Conservation (phyloP, 35 echinoderm and acorn worm species). For the Apostichopus japonicus region DNA sequence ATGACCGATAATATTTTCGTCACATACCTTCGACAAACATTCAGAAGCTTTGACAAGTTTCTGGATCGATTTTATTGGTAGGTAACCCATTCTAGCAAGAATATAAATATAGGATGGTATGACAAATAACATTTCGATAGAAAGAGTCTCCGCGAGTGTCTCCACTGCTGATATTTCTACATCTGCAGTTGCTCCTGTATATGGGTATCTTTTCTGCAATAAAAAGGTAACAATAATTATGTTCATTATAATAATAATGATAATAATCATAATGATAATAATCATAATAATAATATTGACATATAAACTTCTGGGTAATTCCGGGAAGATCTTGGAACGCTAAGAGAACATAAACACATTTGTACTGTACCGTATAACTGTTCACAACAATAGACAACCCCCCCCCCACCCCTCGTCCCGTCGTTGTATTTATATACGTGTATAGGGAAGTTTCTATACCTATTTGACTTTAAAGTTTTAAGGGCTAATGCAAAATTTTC, state of each 20-base stretch:
- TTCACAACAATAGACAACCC: background rate
- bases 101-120: background rate
- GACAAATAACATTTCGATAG: constrained; percentile 17
- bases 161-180: constrained; percentile 14
- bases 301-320: background rate
- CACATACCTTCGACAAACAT: background rate
- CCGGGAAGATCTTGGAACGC: background rate
- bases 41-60: background rate
- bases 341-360: background rate
- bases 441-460: too few relatives aligned
- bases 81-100: background rate
- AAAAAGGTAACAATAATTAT: too few relatives aligned
- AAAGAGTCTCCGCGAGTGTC: background rate
- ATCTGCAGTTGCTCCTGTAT: background rate
- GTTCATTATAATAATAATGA: too few relatives aligned
- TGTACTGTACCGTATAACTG: background rate
- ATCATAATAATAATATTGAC: background rate
- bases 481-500: too few relatives aligned
- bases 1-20: constrained; percentile 15
- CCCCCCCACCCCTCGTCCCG: too few relatives aligned
- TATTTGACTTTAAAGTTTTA: too few relatives aligned
- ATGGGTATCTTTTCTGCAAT: constrained; percentile 24
- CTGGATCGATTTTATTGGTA: constrained; percentile 17
- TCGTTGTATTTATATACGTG: too few relatives aligned
- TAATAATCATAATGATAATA: too few relatives aligned